Evolutionary conservation across 1,140 invertebrate genomes (phyloP).

Genomic region (Monochamus saltuarius): DNA sequence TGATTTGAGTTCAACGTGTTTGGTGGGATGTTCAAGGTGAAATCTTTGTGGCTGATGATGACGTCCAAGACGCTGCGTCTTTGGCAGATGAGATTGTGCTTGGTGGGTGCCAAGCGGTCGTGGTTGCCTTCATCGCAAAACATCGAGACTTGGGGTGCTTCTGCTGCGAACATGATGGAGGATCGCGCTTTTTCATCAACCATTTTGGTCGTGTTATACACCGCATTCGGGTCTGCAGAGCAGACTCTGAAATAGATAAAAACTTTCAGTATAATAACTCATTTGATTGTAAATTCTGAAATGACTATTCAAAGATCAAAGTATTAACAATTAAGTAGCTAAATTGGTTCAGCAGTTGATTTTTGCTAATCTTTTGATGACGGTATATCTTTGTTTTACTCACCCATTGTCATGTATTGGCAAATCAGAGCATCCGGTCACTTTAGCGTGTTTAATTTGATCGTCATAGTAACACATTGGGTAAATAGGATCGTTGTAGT

Average conservation of each 20-base stretch:
- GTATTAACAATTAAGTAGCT: background rate
- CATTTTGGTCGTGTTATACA: slow-evolving; percentile 48
- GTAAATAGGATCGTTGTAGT: slow-evolving; percentile 60
- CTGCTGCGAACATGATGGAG: slow-evolving; percentile 59
- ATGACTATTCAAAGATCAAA: background rate
- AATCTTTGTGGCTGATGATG: slow-evolving; percentile 62
- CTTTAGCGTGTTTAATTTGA: slow-evolving; percentile 45
- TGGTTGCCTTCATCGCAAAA: slow-evolving; percentile 66
- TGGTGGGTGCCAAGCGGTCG: slow-evolving; percentile 64
- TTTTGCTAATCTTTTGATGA: too few relatives aligned
- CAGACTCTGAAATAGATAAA: slow-evolving; percentile 45
- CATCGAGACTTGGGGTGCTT: slow-evolving; percentile 54
- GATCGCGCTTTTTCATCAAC: slow-evolving; percentile 55
- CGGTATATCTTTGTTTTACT: slow-evolving; percentile 27
- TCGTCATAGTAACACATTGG: slow-evolving; percentile 57
- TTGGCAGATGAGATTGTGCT: slow-evolving; percentile 67
- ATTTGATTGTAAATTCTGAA: background rate
- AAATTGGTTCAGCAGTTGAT: too few relatives aligned
- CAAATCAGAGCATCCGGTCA: slow-evolving; percentile 57
- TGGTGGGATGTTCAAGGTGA: slow-evolving; percentile 40
- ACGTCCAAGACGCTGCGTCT: slow-evolving; percentile 63
- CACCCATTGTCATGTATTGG: slow-evolving; percentile 54
- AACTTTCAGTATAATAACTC: slow-evolving; percentile 9
- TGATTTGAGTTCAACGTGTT: slow-evolving; percentile 36
- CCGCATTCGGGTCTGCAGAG: slow-evolving; percentile 30